Evolutionary conservation across 2,113 vertebrate genomes (phyloP).

Genomic region (Actenoides lindsayi): DNA sequence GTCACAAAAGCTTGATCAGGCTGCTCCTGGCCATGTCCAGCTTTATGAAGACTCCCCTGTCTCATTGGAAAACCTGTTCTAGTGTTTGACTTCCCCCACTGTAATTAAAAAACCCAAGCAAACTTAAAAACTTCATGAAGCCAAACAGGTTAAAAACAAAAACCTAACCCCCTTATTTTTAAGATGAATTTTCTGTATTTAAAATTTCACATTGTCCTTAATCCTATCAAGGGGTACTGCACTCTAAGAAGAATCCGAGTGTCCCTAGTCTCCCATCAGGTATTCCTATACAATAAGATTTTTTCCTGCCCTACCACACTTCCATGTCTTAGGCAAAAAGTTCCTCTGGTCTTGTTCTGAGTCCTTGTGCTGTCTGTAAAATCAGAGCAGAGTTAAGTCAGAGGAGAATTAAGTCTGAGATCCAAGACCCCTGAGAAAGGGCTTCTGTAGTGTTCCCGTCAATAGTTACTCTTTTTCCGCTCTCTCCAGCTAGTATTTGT

Average conservation of each 20-base stretch:
- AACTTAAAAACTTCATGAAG: too few species aligned
- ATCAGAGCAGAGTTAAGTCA: background rate
- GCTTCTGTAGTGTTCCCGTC: background rate
- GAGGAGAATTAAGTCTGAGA: background rate
- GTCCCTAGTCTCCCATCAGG: background rate
- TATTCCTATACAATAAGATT: background rate
- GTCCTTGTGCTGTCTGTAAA: background rate
- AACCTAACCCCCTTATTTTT: background rate
- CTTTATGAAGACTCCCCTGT: background rate
- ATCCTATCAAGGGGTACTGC: background rate
- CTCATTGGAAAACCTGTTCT: background rate
- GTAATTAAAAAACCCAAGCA: background rate
- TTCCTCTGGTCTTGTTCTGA: background rate
- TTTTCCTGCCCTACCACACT: rapidly evolving
- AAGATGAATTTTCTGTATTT: background rate
- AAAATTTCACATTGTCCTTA: background rate
- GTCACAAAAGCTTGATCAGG: background rate
- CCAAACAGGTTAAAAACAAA: too few species aligned
- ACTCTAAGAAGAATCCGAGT: background rate
- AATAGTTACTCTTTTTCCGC: background rate
- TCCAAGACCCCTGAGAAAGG: background rate
- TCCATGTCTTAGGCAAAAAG: background rate
- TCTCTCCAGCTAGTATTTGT: background rate
- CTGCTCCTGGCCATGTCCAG: background rate
- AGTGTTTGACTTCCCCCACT: background rate